Conservation (phyloP, 2,113 vertebrate genomes). For the Phylloscopus whistleri region DNA sequence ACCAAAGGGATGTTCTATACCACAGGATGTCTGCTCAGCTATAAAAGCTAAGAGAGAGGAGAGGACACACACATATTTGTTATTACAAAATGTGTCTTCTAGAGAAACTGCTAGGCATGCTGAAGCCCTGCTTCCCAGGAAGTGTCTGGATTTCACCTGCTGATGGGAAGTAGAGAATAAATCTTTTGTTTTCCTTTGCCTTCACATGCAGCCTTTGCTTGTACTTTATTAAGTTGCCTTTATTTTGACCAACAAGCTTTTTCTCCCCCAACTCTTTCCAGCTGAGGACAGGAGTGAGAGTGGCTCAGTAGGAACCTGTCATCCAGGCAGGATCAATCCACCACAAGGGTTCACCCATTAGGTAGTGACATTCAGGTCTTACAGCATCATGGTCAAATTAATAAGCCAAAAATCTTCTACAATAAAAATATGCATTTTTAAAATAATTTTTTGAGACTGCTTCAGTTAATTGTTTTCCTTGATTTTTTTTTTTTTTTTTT, state of each 20-base stretch:
- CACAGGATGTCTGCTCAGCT: not conserved
- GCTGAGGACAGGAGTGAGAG: not conserved
- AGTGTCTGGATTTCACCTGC: not conserved
- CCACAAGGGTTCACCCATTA: not conserved
- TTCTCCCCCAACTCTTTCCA: not conserved
- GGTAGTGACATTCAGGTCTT: not conserved
- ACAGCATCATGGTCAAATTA: not conserved
- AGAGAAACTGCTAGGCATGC: not conserved
- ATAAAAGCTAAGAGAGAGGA: not conserved
- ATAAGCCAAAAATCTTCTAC: not conserved
- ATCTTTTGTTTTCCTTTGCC: not conserved
- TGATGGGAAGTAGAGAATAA: not conserved
- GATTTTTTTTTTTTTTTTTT: not conserved
- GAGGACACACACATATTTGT: not conserved
- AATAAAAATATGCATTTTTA: not conserved
- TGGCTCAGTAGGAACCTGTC: not conserved
- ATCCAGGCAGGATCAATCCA: not conserved
- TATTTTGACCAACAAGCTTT: not conserved
- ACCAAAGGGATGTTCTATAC: not conserved
- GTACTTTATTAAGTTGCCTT: not conserved
- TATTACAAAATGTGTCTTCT: not conserved
- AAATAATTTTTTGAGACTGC: not conserved
- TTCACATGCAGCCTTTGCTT: not conserved
- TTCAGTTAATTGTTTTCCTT: not conserved
- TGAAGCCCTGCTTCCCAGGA: not conserved